Evolutionary conservation across 1,140 invertebrate species (phyloP), one percentile per base, ranked within the genome.

Genomic region (Bilobella aurantiaca): DNA sequence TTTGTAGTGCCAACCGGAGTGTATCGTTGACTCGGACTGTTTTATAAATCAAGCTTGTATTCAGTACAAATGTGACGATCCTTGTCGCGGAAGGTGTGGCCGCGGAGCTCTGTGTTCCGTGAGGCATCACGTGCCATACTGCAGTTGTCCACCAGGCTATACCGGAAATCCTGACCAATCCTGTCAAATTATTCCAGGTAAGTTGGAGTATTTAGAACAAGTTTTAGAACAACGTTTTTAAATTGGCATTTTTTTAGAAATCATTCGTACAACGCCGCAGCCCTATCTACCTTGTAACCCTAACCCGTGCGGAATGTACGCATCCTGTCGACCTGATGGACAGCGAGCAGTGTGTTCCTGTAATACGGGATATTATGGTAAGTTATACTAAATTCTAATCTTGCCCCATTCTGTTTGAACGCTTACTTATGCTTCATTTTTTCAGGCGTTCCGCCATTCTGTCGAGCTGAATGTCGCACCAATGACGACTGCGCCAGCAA

Each of bases 401-500:
- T 53, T 8, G 12, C 3, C 25, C 25, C 8, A 23, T 5, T 14
- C 14, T 53, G 12, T 14, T 23, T 53, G 49, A 8, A 53, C 14
- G 5, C 8, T 53, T 12, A 18, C 14, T 53, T 53, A 12, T 53
- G 5, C 23, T 53, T 53, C 8, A 42, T 5, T 23, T 53, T 53
- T n/a, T 42, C 25, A n/a, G 72, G 75, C 67, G 47, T 77, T 2
- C 81, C 81, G 16, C 82, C 82, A 5, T 82, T 82, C 59, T 84
- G 82, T 68, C 74, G 81, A 29, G 81, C 70, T 46, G 82, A 82
- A 47, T 87, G 85, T 74, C 12, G 25, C 3, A 62, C 25, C 25
- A 80, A 83, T 71, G 88, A 88, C 25, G 88, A 91, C 65, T 91
- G 88, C 72, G 84, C 86, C 16, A 80, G 81, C 21, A 83, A 86